These are phyloP conservation scores for Myzus persicae DNA, from an alignment of 1,140 invertebrate species.

Conservation along the genomic window DNA sequence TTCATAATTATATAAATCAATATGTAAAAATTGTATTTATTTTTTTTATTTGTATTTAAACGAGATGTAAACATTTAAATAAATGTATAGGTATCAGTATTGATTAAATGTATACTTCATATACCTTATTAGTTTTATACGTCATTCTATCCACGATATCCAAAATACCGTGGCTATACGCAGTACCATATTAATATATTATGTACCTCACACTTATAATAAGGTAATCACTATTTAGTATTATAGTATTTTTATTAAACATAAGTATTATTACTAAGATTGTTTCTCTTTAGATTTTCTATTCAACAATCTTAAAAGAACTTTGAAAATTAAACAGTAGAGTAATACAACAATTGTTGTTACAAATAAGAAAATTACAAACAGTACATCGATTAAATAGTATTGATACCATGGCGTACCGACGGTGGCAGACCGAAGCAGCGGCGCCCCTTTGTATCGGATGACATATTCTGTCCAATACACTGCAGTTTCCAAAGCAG, in stretches of 20 bases:
- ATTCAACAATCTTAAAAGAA: background rate
- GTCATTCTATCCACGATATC: too few species aligned
- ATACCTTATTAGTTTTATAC: too few species aligned
- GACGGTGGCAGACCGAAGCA: constrained; percentile 64
- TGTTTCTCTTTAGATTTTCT: constrained; percentile 27
- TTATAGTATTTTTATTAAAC: background rate
- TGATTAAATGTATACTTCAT: too few species aligned
- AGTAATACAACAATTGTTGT: background rate
- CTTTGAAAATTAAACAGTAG: background rate
- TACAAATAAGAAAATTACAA: constrained; percentile 61
- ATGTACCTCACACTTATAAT: too few species aligned
- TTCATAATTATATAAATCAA: too few species aligned
- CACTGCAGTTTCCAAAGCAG: constrained; percentile 68
- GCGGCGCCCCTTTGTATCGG: constrained; percentile 66
- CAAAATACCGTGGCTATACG: too few species aligned
- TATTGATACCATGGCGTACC: constrained; percentile 69
- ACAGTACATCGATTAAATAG: constrained; percentile 70
- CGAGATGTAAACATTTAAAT: too few species aligned
- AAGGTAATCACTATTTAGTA: background rate
- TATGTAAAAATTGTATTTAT: too few species aligned
- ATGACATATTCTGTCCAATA: constrained; percentile 72
- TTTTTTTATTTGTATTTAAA: too few species aligned
- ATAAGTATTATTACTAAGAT: background rate
- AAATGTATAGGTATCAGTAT: too few species aligned
- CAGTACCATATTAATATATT: too few species aligned